Evolutionary conservation across 2,797 vertebrate species (phyloP), one percentile per base, ranked within the genome.

Genomic region (Sternarchorhynchus goeldii): DNA sequence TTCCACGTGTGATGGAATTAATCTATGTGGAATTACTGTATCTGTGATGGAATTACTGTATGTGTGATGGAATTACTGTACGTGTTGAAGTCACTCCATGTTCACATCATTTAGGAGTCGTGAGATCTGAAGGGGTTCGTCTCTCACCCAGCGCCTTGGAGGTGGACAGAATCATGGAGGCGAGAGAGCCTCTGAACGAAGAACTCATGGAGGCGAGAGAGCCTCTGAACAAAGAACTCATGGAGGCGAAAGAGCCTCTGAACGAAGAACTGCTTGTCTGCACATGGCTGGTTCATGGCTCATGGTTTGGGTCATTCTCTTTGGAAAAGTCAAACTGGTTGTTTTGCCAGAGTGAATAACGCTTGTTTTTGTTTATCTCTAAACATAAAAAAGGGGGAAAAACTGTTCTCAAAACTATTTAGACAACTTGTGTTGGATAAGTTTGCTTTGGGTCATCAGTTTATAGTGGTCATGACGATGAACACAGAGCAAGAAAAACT

Each of bases 241-340:
- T 20, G 25, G 31, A 74, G 29, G 31, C 59, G 32, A 50, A 7
- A 70, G 36, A 62, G 53, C 32, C 59, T 58, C 8, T 65, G 67
- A 10, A 55, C 53, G 60, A 87, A 83, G 80, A 83, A 73, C 64
- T 85, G 79, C 83, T 84, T 86, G 88, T 84, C 88, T 86, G 76
- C 76, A 20, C 66, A 6, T 20, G 20, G 25, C 21, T 50, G 2
- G 16, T n/a, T 80, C n/a, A n/a, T n/a, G 86, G 82, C 85, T 69
- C 85, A 87, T 67, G 56, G 78, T 74, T 25, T 25, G 25, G 25
- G 25, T 25, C 25, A 25, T 25, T 25, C 84, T 82, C 70, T 75
- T 65, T 82, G 17, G 63, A 76, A 73, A 76, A 74, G 74, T 76
- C 68, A 66, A 60, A 3, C 45, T 29, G 12, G 36, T 45, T 45